Evolutionary conservation across 2,888 invertebrate species (phyloP).

Genomic region (Hofmannophila pseudospretella): DNA sequence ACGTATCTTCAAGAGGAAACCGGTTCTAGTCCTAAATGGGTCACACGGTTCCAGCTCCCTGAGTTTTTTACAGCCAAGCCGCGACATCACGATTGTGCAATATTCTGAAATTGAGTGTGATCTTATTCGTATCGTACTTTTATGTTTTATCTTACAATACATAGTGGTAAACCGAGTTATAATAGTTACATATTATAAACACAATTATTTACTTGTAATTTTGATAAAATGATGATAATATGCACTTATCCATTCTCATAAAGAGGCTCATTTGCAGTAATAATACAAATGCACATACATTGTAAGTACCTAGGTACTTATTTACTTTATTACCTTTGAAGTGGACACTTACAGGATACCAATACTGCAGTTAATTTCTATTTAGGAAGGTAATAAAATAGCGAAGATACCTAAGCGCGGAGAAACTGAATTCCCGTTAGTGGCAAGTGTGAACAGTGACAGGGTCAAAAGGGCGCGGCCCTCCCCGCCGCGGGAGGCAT

Average conservation of each 20-base stretch:
- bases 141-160: no score
- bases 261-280: no score
- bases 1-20: slow-evolving; percentile 70
- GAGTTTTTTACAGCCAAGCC: slow-evolving; percentile 49
- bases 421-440: slow-evolving; percentile 70
- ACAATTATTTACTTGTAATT: no score
- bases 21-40: slow-evolving; percentile 74
- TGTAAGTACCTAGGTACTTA: no score
- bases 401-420: slow-evolving; percentile 30
- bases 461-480: slow-evolving; percentile 71
- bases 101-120: slow-evolving; percentile 4
- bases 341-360: background rate
- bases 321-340: background rate
- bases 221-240: no score
- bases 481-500: slow-evolving; percentile 47
- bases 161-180: no score
- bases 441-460: slow-evolving; percentile 63
- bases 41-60: slow-evolving; percentile 73
- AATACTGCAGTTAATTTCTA: slow-evolving; percentile 3
- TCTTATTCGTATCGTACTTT: no score
- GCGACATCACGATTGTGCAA: slow-evolving; percentile 22
- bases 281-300: no score
- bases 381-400: slow-evolving; percentile 14
- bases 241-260: no score
- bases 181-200: background rate